phyloP scores from a whole-genome alignment of 1,140 invertebrate genomes.

The Drosophila eugracilis region DNA sequence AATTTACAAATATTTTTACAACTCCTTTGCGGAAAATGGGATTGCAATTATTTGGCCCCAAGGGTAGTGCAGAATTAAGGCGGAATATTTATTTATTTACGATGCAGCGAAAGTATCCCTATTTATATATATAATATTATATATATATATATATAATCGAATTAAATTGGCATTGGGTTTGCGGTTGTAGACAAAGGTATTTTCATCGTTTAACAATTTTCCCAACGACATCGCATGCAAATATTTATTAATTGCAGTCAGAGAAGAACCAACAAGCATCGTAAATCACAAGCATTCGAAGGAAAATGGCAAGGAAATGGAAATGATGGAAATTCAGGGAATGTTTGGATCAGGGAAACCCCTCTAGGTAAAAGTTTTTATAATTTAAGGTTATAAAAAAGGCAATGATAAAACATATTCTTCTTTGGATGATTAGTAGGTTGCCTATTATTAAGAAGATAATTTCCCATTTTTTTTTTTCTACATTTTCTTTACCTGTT shows the following conservation, averaged over 20 bases:
- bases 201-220: neutral
- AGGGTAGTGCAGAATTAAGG: neutral
- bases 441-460: too few relatives aligned
- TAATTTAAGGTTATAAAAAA: too few relatives aligned
- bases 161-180: conserved; percentile 11
- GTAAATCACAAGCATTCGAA: neutral
- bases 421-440: neutral
- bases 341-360: neutral
- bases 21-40: neutral
- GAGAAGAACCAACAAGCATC: neutral
- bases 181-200: neutral
- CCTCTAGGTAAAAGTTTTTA: too few relatives aligned
- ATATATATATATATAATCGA: conserved; percentile 17
- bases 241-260: conserved; percentile 18
- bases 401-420: neutral
- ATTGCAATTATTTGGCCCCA: conserved; percentile 9
- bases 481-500: neutral
- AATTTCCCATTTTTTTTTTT: too few relatives aligned
- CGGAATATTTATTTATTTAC: conserved; percentile 11
- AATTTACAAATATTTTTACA: conserved; percentile 14
- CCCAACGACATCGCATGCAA: neutral
- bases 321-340: neutral
- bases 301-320: accelerated
- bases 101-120: neutral
- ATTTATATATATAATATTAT: too few relatives aligned